phyloP scores from a whole-genome alignment of 2,888 invertebrate species.

The Watsonalla cultraria region DNA sequence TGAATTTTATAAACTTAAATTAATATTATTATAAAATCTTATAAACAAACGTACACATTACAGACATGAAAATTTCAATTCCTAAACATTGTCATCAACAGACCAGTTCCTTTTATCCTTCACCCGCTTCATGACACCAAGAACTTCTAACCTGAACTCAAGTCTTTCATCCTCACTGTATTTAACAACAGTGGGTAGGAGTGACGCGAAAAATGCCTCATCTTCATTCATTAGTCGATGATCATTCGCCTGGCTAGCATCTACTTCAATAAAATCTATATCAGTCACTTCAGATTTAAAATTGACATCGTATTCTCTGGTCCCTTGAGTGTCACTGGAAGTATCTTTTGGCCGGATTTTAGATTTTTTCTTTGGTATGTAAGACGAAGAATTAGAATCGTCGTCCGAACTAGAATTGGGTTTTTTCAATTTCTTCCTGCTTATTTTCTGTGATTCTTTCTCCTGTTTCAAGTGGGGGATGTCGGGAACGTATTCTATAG shows the following conservation, averaged over 20 bases:
- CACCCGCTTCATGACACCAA: slow-evolving; percentile 59
- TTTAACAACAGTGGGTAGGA: slow-evolving; percentile 61
- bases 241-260: slow-evolving; percentile 34
- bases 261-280: slow-evolving; percentile 45
- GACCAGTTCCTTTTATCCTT: slow-evolving; percentile 49
- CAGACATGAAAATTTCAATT: background rate
- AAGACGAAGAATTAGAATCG: background rate
- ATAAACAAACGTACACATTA: background rate
- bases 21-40: background rate
- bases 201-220: slow-evolving; percentile 68
- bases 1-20: too few species aligned
- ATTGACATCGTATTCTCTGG: slow-evolving; percentile 7
- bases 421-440: background rate
- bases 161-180: slow-evolving; percentile 63
- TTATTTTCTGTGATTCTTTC: background rate
- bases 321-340: slow-evolving; percentile 6
- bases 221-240: slow-evolving; percentile 69
- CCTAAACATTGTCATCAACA: slow-evolving; percentile 9
- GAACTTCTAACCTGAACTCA: slow-evolving; percentile 64
- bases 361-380: background rate
- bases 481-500: slow-evolving; percentile 6
- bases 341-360: background rate
- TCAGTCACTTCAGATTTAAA: slow-evolving; percentile 9
- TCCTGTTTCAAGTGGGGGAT: slow-evolving; percentile 28
- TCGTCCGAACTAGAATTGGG: background rate